Percentiles rank a stretch among this genome's conserved stretches.
phyloP scores from a whole-genome alignment of 2,888 invertebrate species.

The Mimachlamys varia region DNA sequence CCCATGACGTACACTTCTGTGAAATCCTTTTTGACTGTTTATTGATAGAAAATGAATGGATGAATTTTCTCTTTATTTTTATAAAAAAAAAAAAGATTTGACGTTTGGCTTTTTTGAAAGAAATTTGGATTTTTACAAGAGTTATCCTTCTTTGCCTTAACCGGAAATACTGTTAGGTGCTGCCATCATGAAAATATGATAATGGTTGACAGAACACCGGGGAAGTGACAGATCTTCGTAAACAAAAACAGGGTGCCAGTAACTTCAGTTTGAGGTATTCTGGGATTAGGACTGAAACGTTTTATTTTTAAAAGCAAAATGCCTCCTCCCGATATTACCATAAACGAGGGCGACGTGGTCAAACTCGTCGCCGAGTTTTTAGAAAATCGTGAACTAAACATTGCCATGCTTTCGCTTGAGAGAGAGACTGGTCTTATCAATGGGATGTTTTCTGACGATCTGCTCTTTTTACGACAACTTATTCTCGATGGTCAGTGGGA shows the following conservation, averaged over 20 bases:
- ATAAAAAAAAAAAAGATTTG: too few species aligned
- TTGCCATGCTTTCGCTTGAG: constrained; percentile 93
- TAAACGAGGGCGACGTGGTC: constrained; percentile 82
- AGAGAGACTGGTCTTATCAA: constrained; percentile 92
- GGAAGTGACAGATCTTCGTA: neutral
- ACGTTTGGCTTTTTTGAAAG: too few species aligned
- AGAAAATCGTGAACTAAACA: constrained; percentile 93
- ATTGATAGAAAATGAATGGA: too few species aligned
- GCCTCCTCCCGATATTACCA: constrained; percentile 74
- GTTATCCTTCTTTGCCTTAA: neutral
- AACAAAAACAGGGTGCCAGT: neutral
- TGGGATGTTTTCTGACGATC: constrained; percentile 93
- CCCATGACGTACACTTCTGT: too few species aligned
- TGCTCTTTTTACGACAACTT: constrained; percentile 95
- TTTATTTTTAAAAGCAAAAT: constrained; percentile 59
- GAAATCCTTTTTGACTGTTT: too few species aligned
- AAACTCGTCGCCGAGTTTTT: constrained; percentile 84
- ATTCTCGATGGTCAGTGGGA: constrained; percentile 99
- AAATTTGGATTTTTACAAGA: neutral
- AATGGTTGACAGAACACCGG: neutral
- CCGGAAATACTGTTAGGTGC: constrained; percentile 1
- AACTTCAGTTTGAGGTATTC: neutral
- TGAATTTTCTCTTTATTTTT: too few species aligned
- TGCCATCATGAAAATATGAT: constrained; percentile 20
- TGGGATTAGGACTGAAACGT: neutral